These are phyloP conservation scores for Neogobius melanostomus DNA, from an alignment of 2,113 vertebrate species.

Conservation along the genomic window DNA sequence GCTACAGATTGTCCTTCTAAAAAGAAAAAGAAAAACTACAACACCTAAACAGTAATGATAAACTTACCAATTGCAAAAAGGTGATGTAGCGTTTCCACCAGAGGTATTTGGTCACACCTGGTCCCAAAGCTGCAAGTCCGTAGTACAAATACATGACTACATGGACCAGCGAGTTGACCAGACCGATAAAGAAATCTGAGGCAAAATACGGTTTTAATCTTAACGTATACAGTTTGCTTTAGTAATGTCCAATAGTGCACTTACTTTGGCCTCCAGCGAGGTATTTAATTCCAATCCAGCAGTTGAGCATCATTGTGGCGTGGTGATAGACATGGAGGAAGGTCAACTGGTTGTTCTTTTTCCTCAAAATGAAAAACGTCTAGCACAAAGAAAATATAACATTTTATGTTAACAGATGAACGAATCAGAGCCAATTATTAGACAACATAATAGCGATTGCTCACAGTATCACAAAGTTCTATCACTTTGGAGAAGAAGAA, in stretches of 20 bases:
- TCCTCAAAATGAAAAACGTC: conserved; percentile 82
- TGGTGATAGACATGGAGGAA: conserved; percentile 85
- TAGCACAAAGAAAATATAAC: conserved; percentile 23
- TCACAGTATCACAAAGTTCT: conserved; percentile 70
- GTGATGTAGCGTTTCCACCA: conserved; percentile 82
- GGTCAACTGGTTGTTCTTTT: conserved; percentile 81
- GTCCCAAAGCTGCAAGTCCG: conserved; percentile 70
- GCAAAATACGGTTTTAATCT: background rate
- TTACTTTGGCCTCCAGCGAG: conserved; percentile 81
- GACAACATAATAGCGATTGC: background rate
- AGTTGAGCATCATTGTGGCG: conserved; percentile 81
- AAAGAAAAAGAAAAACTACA: too few relatives aligned
- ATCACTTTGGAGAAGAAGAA: conserved; percentile 80
- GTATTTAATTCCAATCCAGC: conserved; percentile 82
- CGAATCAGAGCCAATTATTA: background rate
- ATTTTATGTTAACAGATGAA: background rate
- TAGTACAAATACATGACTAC: conserved; percentile 78
- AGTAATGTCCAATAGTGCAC: conserved; percentile 1
- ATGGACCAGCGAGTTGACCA: conserved; percentile 79
- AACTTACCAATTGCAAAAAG: conserved; percentile 78
- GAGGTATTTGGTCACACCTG: conserved; percentile 63
- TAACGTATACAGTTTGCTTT: background rate
- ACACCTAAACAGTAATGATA: too few relatives aligned
- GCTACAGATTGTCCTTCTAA: too few relatives aligned
- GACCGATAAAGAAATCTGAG: conserved; percentile 75